Base-by-base conservation (phyloP, 2,888 invertebrate genomes). In the Augochlorella aurata region DNA sequence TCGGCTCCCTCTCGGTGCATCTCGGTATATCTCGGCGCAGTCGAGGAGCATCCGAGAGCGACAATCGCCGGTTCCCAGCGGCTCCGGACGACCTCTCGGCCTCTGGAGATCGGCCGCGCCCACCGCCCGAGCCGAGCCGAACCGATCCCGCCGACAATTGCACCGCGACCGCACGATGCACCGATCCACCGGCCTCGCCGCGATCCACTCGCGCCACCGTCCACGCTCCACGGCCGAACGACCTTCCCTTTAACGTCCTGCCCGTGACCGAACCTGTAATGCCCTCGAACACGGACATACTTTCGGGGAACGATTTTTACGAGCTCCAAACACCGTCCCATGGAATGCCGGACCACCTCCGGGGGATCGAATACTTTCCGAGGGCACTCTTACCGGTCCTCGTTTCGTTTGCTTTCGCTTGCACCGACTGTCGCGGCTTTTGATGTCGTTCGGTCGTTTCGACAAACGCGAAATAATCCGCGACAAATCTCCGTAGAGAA, bases 21-120 rank as follows among this genome's bases (percentile, higher is more conserved):
- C 24, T 61, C 86, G 89, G 86, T 38, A 38, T 38, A 38, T 4
- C 38, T 38, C 5, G 38, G 38, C 38, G 38, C 38, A 3, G 29
- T 29, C 29, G 29, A 29, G 29, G 29, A 29, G 83, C 81, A 50
- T 44, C 88, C 89, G 88, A 84, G 86, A 90, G 90, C 90, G 92
- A 92, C 92, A 92, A 91, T 92, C 91, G 90, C 88, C 88, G 90
- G 90, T 92, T 92, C 91, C 91, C 91, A 91, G 90, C 88, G 87
- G 87, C 88, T 85, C 83, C 18, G 45, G 85, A 88, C 92, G 91
- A 91, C 90, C 92, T 92, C 91, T 92, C 54, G 54, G 54, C 54
- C 54, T 14, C 54, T 58, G 24, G 14, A 58, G 54, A 7, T 21
- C 21, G 24, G 24, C 54, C 54, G 54, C 54, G 54, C 54, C 54